phyloP scores from a whole-genome alignment of 1,140 invertebrate genomes.

The Drepana arcuata region DNA sequence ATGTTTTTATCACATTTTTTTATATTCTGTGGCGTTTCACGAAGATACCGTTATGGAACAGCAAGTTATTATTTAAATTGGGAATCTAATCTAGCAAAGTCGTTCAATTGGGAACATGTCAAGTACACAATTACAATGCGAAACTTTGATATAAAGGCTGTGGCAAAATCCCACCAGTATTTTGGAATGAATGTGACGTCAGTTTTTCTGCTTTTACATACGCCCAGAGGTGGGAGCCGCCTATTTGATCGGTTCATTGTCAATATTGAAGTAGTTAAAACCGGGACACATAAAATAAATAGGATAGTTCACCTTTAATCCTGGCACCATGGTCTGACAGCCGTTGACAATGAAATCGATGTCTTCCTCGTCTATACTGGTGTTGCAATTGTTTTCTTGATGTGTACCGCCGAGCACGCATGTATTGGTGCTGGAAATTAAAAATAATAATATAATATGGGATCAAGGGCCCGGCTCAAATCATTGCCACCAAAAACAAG shows the following conservation, averaged over 20 bases:
- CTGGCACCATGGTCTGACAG: conserved; percentile 75
- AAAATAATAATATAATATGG: neutral
- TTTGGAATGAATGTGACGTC: neutral
- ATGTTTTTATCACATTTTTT: too few species aligned
- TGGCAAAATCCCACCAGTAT: too few species aligned
- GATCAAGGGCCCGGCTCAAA: neutral
- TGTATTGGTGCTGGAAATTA: conserved; percentile 69
- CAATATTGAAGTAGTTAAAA: too few species aligned
- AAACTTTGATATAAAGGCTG: too few species aligned
- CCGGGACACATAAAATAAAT: conserved; percentile 5
- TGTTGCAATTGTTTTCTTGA: conserved; percentile 77
- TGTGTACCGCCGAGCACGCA: conserved; percentile 84
- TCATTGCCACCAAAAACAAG: too few species aligned
- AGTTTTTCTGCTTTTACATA: neutral
- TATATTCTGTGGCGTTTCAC: too few species aligned
- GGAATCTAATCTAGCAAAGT: neutral
- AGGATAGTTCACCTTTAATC: conserved; percentile 76
- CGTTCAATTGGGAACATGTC: neutral
- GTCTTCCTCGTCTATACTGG: conserved; percentile 70
- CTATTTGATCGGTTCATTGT: conserved; percentile 13
- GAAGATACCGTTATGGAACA: too few species aligned
- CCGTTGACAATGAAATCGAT: conserved; percentile 76
- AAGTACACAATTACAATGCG: too few species aligned
- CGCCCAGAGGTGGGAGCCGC: neutral
- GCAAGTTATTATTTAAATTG: too few species aligned